These are phyloP conservation scores for Pteromalus puparum DNA, from an alignment of 1,140 invertebrate genomes.

Conservation along the genomic window DNA sequence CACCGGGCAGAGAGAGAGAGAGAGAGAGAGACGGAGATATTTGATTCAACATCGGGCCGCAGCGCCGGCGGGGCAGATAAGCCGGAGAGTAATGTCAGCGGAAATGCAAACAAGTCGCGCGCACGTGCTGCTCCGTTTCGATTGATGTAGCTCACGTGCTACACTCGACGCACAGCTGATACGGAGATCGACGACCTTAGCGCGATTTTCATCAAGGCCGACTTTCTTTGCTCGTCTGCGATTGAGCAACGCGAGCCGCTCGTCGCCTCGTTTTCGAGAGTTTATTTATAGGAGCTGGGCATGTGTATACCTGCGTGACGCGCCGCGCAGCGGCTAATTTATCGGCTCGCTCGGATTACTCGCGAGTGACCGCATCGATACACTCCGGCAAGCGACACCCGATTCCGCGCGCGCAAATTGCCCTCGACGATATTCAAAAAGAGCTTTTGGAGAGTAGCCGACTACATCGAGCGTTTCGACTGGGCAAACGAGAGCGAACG, in stretches of 20 bases:
- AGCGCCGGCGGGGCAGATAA: not conserved
- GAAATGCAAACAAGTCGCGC: conserved; percentile 6
- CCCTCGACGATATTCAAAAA: too few relatives aligned
- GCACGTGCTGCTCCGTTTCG: conserved; percentile 4
- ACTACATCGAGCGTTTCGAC: too few relatives aligned
- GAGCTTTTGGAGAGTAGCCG: too few relatives aligned
- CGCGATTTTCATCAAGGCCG: conserved; percentile 28
- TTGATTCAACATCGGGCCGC: not conserved
- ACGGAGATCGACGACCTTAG: conserved; percentile 25
- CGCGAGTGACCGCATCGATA: too few relatives aligned
- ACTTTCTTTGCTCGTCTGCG: too few relatives aligned
- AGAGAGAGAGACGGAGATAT: conserved; percentile 13
- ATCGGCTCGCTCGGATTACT: not conserved
- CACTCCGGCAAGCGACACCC: too few relatives aligned
- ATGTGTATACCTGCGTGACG: not conserved
- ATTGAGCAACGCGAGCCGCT: not conserved
- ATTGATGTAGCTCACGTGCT: not conserved
- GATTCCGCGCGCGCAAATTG: too few relatives aligned
- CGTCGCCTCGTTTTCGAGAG: not conserved
- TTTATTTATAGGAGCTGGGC: not conserved
- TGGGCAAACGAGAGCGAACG: not conserved
- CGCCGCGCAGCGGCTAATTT: not conserved
- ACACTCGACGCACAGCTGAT: not conserved
- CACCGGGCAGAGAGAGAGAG: conserved; percentile 31
- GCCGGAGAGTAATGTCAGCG: not conserved